These are phyloP conservation scores for Anoplius nigerrimus DNA, from an alignment of 2,888 invertebrate genomes.

Conservation along the genomic window DNA sequence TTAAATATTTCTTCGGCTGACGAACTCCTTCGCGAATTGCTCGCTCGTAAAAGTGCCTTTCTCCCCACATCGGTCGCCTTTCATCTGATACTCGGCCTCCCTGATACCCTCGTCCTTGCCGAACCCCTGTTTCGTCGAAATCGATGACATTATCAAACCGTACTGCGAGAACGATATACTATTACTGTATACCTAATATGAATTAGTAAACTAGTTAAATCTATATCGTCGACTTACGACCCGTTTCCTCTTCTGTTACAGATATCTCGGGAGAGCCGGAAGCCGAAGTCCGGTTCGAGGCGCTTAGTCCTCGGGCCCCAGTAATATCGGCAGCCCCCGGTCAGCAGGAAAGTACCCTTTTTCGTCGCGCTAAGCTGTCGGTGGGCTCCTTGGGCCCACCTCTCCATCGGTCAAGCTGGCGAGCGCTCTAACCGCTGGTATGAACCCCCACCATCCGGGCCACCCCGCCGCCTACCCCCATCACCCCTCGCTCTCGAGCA, in stretches of 20 bases:
- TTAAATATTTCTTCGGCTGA: conserved; percentile 57
- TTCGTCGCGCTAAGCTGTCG: conserved; percentile 65
- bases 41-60: conserved; percentile 42
- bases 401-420: conserved; percentile 88
- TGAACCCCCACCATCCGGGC: conserved; percentile 90
- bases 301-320: conserved; percentile 45
- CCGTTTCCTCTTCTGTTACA: conserved; percentile 55
- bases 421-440: conserved; percentile 88
- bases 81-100: not conserved
- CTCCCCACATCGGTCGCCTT: not conserved
- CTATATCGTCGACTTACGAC: conserved; percentile 10
- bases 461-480: conserved; percentile 76
- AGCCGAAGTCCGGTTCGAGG: conserved; percentile 55
- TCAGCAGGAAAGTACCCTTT: conserved; percentile 45
- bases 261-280: conserved; percentile 57
- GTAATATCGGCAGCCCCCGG: conserved; percentile 44
- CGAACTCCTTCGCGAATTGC: conserved; percentile 56
- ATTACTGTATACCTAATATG: not conserved
- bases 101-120: conserved; percentile 18
- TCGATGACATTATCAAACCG: conserved; percentile 50
- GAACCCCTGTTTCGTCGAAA: conserved; percentile 48
- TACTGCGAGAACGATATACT: too few species aligned
- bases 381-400: conserved; percentile 71
- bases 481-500: conserved; percentile 75
- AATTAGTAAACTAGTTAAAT: not conserved